Percentiles rank a stretch among this genome's conserved stretches.
Conservation (phyloP, 2,888 invertebrate genomes). For the Linyphia triangularis region DNA sequence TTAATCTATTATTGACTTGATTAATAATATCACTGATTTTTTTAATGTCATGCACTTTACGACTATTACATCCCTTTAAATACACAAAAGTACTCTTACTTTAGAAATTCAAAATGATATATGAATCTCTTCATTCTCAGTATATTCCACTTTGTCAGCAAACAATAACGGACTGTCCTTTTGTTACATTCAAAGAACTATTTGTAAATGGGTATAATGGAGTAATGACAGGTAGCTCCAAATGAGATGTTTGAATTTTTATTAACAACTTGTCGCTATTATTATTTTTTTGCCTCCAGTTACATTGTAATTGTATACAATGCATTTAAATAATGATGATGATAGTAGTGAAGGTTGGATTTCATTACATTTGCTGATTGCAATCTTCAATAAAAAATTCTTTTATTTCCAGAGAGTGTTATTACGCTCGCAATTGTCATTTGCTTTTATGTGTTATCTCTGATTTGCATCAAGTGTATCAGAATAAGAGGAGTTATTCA, state of each 20-base stretch:
- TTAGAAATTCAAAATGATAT: too few species aligned
- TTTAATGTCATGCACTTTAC: too few species aligned
- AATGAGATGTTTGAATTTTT: constrained; percentile 44
- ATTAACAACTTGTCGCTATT: constrained; percentile 13
- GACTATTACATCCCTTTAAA: too few species aligned
- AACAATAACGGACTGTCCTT: not conserved
- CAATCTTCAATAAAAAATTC: not conserved
- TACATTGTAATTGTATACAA: not conserved
- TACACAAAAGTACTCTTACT: too few species aligned
- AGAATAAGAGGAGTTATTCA: not conserved
- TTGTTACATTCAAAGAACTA: not conserved
- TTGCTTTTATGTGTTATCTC: not conserved
- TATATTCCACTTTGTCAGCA: not conserved
- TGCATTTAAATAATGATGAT: constrained; percentile 3
- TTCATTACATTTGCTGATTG: not conserved
- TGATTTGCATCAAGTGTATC: not conserved
- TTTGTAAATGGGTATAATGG: not conserved
- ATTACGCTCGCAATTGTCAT: not conserved
- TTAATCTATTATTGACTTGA: too few species aligned
- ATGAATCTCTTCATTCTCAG: too few species aligned
- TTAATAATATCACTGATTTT: too few species aligned
- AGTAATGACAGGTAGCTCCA: constrained; percentile 50
- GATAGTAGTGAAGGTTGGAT: not conserved
- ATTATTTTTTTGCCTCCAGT: not conserved
- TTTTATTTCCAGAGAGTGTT: not conserved